A percentile compares a stretch with the other conserved stretches of the same genome.
Evolutionary conservation across 2,113 vertebrate genomes (phyloP).

Genomic region (Carassius carassius): DNA sequence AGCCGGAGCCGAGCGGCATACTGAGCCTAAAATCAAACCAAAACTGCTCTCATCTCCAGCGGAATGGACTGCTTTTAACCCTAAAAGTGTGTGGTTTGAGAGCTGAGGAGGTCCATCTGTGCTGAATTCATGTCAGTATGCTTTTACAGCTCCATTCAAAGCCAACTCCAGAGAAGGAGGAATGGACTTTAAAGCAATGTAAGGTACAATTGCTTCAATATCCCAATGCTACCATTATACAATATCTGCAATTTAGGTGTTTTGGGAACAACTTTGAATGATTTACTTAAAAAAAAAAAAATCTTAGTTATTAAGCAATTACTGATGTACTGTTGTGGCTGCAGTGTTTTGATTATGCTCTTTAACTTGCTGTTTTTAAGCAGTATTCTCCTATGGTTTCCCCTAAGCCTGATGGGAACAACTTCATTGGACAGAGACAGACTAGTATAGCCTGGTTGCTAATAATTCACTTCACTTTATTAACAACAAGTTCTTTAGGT

Average conservation of each 20-base stretch:
- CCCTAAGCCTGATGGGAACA: too few relatives aligned
- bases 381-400: too few relatives aligned
- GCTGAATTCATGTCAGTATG: neutral
- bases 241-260: neutral
- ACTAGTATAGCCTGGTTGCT: too few relatives aligned
- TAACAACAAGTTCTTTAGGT: neutral
- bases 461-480: neutral
- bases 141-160: neutral
- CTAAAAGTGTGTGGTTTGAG: conserved; percentile 9
- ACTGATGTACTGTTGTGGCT: too few relatives aligned
- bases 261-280: too few relatives aligned
- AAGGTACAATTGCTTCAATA: neutral
- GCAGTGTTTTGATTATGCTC: too few relatives aligned
- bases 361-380: too few relatives aligned
- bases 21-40: conserved; percentile 22
- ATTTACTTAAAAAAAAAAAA: too few relatives aligned
- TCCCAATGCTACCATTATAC: neutral
- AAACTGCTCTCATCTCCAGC: conserved; percentile 15
- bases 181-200: neutral
- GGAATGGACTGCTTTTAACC: conserved; percentile 25
- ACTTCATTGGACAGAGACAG: too few relatives aligned
- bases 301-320: too few relatives aligned
- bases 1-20: neutral
- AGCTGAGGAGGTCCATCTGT: neutral
- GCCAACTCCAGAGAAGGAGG: neutral